phyloP scores from a whole-genome alignment of 1,140 invertebrate species.

The Andricus grossulariae region DNA sequence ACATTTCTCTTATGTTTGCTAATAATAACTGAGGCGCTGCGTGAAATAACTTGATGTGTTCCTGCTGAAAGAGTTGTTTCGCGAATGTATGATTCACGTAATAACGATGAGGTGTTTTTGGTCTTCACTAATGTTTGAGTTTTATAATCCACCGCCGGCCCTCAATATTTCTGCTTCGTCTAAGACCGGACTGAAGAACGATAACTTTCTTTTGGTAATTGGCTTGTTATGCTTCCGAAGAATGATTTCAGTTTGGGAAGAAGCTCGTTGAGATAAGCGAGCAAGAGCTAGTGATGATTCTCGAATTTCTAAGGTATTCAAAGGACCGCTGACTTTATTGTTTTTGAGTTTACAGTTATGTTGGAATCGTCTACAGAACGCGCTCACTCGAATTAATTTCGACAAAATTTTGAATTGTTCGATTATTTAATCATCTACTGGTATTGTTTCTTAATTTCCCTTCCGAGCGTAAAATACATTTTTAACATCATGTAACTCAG shows the following conservation, averaged over 20 bases:
- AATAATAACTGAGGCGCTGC: constrained; percentile 48
- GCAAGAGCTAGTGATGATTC: not conserved
- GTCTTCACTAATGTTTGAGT: not conserved
- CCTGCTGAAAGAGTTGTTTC: not conserved
- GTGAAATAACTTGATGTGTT: constrained; percentile 46
- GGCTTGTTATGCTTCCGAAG: not conserved
- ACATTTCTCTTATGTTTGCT: too few species aligned
- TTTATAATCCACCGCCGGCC: not conserved
- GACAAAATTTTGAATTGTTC: not conserved
- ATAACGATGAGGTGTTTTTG: not conserved
- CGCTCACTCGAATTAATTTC: not conserved
- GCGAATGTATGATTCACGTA: not conserved
- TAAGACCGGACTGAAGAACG: not conserved
- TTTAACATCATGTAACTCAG: not conserved
- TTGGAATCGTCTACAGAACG: not conserved
- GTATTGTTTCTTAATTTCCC: not conserved
- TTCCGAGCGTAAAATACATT: not conserved
- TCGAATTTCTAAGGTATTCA: not conserved
- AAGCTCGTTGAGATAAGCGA: not conserved
- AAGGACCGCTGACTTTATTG: not conserved
- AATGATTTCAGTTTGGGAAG: not conserved
- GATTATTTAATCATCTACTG: not conserved
- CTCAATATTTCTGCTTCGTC: not conserved
- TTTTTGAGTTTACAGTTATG: not conserved
- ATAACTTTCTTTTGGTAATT: not conserved